These are phyloP conservation scores for Chaetoderma sp. DNA, from an alignment of 2,888 invertebrate genomes.

Conservation along the genomic window DNA sequence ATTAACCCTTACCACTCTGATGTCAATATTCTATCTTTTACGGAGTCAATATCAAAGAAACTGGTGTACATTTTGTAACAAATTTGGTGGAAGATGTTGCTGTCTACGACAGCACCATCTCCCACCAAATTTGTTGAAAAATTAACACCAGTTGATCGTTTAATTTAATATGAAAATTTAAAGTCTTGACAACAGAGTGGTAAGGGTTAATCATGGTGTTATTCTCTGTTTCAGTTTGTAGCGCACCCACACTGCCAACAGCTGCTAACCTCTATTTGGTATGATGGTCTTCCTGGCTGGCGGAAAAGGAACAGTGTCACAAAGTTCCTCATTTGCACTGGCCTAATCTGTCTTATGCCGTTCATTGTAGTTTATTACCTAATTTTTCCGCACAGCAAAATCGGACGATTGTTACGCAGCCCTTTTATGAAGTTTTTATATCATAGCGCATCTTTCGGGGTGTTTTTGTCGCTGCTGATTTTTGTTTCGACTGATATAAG, in stretches of 20 bases:
- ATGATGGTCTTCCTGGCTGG: slow-evolving; percentile 73
- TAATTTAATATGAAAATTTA: no score
- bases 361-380: slow-evolving; percentile 72
- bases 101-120: no score
- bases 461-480: slow-evolving; percentile 72
- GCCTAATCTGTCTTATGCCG: slow-evolving; percentile 70
- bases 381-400: slow-evolving; percentile 70
- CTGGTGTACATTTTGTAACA: no score
- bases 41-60: no score
- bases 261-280: slow-evolving; percentile 73
- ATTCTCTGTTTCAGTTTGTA: slow-evolving; percentile 71
- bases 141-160: no score
- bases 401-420: slow-evolving; percentile 72
- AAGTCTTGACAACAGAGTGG: no score
- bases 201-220: no score
- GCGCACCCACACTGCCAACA: slow-evolving; percentile 75
- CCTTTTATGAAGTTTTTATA: slow-evolving; percentile 75
- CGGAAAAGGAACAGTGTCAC: slow-evolving; percentile 69
- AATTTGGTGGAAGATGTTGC: no score
- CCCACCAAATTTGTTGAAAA: no score
- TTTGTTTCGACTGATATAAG: slow-evolving; percentile 70
- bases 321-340: slow-evolving; percentile 70
- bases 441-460: slow-evolving; percentile 73
- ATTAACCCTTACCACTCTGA: no score
- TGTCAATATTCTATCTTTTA: no score